A percentile compares a stretch with the other conserved stretches of the same genome.
phyloP scores from a whole-genome alignment of 2,797 vertebrate genomes.

The Forpus xanthops region DNA sequence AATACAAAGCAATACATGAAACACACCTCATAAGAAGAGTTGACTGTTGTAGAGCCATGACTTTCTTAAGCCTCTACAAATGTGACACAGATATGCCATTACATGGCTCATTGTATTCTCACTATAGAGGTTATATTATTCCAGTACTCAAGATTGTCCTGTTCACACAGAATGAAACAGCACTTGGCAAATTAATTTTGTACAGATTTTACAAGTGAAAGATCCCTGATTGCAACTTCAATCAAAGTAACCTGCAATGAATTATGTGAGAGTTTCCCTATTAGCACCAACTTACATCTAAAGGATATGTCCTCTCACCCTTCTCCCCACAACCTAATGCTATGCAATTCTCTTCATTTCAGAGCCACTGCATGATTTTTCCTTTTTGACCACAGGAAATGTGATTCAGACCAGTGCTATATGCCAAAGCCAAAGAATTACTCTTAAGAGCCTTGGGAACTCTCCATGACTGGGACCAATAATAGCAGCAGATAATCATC shows the following conservation, averaged over 20 bases:
- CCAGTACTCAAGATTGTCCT: background rate
- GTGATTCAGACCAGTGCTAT: background rate
- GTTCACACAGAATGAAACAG: background rate
- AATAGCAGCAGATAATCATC: background rate
- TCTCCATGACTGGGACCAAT: background rate
- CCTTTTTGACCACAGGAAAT: background rate
- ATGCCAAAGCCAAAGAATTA: background rate
- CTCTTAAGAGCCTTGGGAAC: rapidly evolving
- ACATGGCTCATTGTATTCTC: background rate
- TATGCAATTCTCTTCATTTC: no score
- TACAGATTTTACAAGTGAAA: background rate
- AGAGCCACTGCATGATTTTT: background rate
- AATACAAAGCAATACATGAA: background rate
- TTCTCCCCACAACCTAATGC: no score
- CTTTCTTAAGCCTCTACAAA: background rate
- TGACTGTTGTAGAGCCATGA: background rate
- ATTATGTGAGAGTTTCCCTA: background rate
- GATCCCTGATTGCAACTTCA: background rate
- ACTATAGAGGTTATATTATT: background rate
- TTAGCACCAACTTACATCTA: background rate
- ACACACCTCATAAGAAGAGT: background rate
- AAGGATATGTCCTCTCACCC: no score
- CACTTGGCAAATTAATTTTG: background rate
- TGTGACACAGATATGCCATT: background rate
- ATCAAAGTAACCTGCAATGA: background rate